phyloP scores from a whole-genome alignment of 2,888 invertebrate species.

The Acanthosepion lycidas region DNA sequence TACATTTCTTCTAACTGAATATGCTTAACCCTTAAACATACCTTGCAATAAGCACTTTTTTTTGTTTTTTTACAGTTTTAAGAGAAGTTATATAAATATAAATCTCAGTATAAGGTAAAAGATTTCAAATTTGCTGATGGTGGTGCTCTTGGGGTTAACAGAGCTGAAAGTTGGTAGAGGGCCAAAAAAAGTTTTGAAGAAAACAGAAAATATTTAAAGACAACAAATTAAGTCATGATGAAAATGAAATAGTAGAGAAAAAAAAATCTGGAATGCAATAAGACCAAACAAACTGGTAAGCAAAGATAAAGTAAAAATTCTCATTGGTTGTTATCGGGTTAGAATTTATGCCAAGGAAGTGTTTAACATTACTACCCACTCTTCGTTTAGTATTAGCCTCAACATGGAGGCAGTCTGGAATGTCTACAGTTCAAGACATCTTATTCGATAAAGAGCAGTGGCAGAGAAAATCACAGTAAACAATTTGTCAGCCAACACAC shows the following conservation, averaged over 20 bases:
- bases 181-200: not conserved
- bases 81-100: not conserved
- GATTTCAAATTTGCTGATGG: not conserved
- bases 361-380: not conserved
- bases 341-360: not conserved
- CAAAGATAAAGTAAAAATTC: not conserved
- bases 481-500: too few species aligned
- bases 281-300: not conserved
- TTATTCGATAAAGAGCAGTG: not conserved
- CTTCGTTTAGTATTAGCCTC: not conserved
- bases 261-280: not conserved
- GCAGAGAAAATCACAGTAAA: not conserved
- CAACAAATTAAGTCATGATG: not conserved
- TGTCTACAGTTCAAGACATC: not conserved
- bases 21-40: too few species aligned
- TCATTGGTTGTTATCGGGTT: slow-evolving; percentile 12
- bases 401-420: not conserved
- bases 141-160: not conserved
- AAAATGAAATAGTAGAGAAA: not conserved
- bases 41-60: not conserved
- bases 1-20: too few species aligned
- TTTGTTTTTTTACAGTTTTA: not conserved
- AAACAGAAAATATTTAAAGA: not conserved
- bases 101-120: not conserved
- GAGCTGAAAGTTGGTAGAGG: not conserved